phyloP scores from a whole-genome alignment of 2,888 invertebrate species.

The Eupithecia dodoneata region DNA sequence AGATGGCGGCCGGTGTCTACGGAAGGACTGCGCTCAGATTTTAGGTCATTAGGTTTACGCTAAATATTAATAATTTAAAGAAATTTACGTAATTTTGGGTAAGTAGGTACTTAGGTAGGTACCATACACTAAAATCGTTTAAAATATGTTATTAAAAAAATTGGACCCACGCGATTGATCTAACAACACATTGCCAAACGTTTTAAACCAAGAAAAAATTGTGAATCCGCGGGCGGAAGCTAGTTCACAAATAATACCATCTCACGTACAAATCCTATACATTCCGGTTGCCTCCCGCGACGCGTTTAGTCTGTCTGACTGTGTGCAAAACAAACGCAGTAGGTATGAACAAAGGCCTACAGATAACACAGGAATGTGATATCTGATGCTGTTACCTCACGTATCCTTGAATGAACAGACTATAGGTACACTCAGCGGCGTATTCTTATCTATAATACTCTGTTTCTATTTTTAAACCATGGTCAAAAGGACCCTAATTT shows the following conservation, averaged over 20 bases:
- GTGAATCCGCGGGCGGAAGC: not conserved
- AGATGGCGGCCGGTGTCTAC: not conserved
- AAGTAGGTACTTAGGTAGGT: no score
- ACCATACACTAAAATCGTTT: no score
- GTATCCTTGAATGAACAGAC: conserved; percentile 26
- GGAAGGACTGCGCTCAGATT: not conserved
- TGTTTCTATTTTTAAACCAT: not conserved
- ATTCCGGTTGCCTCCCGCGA: not conserved
- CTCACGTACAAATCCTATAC: not conserved
- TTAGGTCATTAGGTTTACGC: conserved; percentile 3
- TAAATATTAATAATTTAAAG: not conserved
- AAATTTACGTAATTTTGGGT: no score
- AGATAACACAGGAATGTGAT: conserved; percentile 35
- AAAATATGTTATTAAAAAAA: not conserved
- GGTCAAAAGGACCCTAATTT: not conserved
- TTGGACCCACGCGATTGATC: not conserved
- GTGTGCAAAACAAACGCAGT: not conserved
- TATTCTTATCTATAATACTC: not conserved
- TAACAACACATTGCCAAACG: not conserved
- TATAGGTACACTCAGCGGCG: not conserved
- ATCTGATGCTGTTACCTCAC: conserved; percentile 30
- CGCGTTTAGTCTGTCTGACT: not conserved
- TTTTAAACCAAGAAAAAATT: not conserved
- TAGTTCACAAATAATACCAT: not conserved
- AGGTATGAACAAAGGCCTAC: conserved; percentile 26